A percentile compares a stretch with the other conserved stretches of the same genome.
Evolutionary conservation across 2,888 invertebrate genomes (phyloP).

Genomic region (Orthonychiurus folsomi): DNA sequence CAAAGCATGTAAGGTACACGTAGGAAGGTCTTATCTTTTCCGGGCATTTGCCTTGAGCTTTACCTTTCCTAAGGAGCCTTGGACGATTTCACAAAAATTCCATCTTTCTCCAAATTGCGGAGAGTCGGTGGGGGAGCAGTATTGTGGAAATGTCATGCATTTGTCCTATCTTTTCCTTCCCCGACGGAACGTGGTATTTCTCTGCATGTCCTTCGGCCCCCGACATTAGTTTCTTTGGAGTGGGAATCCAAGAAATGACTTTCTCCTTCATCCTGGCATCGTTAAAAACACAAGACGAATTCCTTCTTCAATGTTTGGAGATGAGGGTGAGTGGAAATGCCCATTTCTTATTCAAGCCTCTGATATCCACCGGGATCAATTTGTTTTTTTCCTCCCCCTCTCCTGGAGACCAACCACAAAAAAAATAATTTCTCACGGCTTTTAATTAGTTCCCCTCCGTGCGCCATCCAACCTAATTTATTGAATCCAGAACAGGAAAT

Average conservation of each 20-base stretch:
- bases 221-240: background rate
- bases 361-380: background rate
- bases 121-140: background rate
- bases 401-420: background rate
- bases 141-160: slow-evolving; percentile 1
- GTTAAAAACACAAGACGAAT: background rate
- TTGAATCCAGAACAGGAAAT: too few species aligned
- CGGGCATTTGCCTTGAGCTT: too few species aligned
- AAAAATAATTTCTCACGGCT: too few species aligned
- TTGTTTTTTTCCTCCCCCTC: background rate
- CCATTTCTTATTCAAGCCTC: background rate
- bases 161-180: too few species aligned
- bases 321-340: background rate
- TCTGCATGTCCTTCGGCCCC: background rate
- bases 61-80: too few species aligned
- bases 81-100: too few species aligned
- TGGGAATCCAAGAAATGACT: background rate
- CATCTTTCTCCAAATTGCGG: background rate
- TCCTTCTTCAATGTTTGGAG: background rate
- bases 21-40: too few species aligned
- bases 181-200: too few species aligned
- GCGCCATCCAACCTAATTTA: too few species aligned
- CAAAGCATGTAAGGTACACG: too few species aligned
- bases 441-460: too few species aligned
- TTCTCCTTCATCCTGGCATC: background rate